Percentiles rank a stretch among this genome's conserved stretches.
These are phyloP conservation scores for Psittacula echo DNA, from an alignment of 2,797 vertebrate species.

Conservation along the genomic window DNA sequence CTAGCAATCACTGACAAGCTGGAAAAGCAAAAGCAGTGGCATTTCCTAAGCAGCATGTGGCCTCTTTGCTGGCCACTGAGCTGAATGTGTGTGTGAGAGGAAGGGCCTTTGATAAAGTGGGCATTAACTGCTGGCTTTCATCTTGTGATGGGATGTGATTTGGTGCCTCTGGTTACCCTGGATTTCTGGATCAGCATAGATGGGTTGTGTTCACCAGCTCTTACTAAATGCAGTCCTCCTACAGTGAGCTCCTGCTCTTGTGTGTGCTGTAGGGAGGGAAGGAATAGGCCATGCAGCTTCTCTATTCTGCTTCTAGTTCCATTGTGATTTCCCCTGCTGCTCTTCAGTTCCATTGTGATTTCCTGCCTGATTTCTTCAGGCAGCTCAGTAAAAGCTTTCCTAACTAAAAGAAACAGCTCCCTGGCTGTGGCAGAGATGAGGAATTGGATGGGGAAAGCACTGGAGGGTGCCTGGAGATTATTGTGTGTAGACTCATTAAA, in stretches of 20 bases:
- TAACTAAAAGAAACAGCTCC: background rate
- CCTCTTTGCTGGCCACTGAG: background rate
- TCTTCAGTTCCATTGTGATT: background rate
- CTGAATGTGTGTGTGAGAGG: background rate
- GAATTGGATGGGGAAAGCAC: background rate
- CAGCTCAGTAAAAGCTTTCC: background rate
- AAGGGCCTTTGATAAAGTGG: background rate
- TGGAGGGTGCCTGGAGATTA: background rate
- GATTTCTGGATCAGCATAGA: background rate
- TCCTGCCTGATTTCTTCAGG: background rate
- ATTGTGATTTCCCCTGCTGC: background rate
- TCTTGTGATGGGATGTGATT: background rate
- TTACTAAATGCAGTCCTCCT: background rate
- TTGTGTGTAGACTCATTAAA: background rate
- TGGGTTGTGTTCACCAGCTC: background rate
- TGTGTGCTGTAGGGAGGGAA: background rate
- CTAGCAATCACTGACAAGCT: background rate
- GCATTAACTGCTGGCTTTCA: background rate
- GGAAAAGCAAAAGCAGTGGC: background rate
- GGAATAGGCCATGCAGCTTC: background rate
- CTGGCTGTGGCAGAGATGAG: background rate
- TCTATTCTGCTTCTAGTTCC: background rate
- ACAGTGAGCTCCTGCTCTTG: background rate
- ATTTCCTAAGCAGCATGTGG: background rate
- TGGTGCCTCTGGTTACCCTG: background rate